phyloP scores from a whole-genome alignment of 2,888 invertebrate genomes.

The Stenichneumon culpator region DNA sequence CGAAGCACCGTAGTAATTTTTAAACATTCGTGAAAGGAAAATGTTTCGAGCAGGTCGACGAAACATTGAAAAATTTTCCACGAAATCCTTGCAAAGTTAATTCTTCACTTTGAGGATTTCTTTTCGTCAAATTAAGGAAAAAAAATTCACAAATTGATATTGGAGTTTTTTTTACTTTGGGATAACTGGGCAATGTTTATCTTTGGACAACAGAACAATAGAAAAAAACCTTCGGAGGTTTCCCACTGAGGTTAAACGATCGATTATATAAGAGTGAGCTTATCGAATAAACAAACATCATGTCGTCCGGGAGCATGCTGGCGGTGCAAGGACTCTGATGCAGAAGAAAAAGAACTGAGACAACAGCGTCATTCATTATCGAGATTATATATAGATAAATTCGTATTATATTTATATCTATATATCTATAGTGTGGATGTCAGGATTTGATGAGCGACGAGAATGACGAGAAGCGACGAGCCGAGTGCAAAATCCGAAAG shows the following conservation, averaged over 20 bases:
- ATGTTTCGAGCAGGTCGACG: background rate
- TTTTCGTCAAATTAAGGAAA: no score
- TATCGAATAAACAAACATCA: slow-evolving; percentile 48
- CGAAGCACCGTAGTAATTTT: background rate
- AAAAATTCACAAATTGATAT: background rate
- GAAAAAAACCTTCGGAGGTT: background rate
- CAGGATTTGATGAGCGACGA: slow-evolving; percentile 46
- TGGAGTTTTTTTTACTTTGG: background rate
- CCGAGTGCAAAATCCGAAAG: slow-evolving; percentile 39
- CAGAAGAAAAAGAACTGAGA: slow-evolving; percentile 7
- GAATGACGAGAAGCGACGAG: slow-evolving; percentile 14
- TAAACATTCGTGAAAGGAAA: background rate
- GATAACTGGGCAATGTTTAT: background rate
- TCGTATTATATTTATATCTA: background rate
- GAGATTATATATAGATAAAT: slow-evolving; percentile 60
- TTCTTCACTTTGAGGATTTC: no score
- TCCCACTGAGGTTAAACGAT: slow-evolving; percentile 2
- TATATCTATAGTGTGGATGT: slow-evolving; percentile 30
- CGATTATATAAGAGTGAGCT: slow-evolving; percentile 18
- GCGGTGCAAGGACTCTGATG: slow-evolving; percentile 51
- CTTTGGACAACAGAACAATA: background rate
- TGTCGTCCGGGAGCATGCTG: slow-evolving; percentile 37
- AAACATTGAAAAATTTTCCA: background rate
- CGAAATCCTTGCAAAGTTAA: background rate
- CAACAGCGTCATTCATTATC: slow-evolving; percentile 40